Base-by-base conservation (phyloP, 2,113 vertebrate species). In the Meles meles region DNA sequence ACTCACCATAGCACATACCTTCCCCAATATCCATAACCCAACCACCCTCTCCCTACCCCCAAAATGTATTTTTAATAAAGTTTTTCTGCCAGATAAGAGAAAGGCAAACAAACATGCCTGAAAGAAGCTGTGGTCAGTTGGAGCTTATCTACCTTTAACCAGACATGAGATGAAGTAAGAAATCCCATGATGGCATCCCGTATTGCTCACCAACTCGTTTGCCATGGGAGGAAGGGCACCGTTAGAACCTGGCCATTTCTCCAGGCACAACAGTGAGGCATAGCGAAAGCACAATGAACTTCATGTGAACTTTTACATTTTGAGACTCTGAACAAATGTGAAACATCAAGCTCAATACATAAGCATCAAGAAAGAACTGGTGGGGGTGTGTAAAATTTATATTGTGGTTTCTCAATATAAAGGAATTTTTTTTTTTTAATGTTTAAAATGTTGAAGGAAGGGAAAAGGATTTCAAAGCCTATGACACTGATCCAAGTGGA, bases 61-160 rank as follows among this genome's bases (percentile, higher is more conserved):
- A 34, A 61, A 31, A 77, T 49, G 29, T 27, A 84, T 79, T 42
- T 87, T 80, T 55, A 76, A 59, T 72, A 87, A 61, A 74, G 18
- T 71, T 94, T 72, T 95, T 85, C 93, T 93, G 44, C 27, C 61
- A 93, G 6, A 14, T 93, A 72, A 92, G 9, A 89, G 31, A 91
- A 80, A 79, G 52, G 44, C 83, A 91, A 85, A 31, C 39, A 90
- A 67, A 88, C 79, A 77, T 47, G 6, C 9, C 11, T 9, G 2
- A 47, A 63, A 34, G 59, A n/a, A 1, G 17, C 37, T 77, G 27
- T 57, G 39, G 4, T 72, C 71, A 11, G 6, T 85, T n/a, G 49
- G 69, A 52, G 69, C 34, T 89, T 87, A 47, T 49, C 15, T 12
- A 9, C 55, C 39, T 83, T 55, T 34, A 42, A 47, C 31, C 55